Base-by-base conservation (phyloP, 1,140 invertebrate genomes). In the Nephotettix cincticeps region DNA sequence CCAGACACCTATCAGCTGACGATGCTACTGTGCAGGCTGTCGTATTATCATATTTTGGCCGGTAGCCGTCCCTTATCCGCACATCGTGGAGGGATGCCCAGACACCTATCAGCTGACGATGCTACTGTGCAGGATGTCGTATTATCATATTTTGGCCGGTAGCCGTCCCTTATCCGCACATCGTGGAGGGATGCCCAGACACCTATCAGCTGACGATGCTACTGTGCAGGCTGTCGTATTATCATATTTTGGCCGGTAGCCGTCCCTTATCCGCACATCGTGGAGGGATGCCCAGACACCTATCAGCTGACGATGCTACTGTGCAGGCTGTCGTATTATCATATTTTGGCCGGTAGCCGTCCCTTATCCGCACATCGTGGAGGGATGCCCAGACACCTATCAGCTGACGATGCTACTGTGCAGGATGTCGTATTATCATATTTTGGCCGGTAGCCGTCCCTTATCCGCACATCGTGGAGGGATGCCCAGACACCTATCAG, bases 61-160 rank as follows among this genome's bases (percentile, higher is more conserved):
- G 47, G 36, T 21, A 54, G 47, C 23, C 47, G 21, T 11, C 23
- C 13, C 13, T 21, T n/a, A 4, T n/a, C n/a, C n/a, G n/a, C n/a
- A n/a, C n/a, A n/a, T n/a, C n/a, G n/a, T n/a, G n/a, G n/a, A 23
- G 63, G 28, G 63, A 32, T 32, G 28, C 63, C 28, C 28, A 13
- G n/a, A n/a, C n/a, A n/a, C n/a, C n/a, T n/a, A n/a, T n/a, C n/a
- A n/a, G n/a, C 40, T 1, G 19, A 17, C 9, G 4, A 3, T n/a
- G 36, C 45, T 54, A 43, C 36, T 54, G 43, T 51, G 28, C 64
- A 19, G 19, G 17, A 13, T n/a, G 11, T 69, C 25, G 28, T 29
- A 68, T 47, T 68, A 45, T 40, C 66, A 54, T 47, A 45, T 45
- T 68, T 68, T 68, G 40, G 47, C 21, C 47, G 47, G 36, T 21